phyloP scores from a whole-genome alignment of 2,888 invertebrate genomes.

The Ennomos fuscantarius region DNA sequence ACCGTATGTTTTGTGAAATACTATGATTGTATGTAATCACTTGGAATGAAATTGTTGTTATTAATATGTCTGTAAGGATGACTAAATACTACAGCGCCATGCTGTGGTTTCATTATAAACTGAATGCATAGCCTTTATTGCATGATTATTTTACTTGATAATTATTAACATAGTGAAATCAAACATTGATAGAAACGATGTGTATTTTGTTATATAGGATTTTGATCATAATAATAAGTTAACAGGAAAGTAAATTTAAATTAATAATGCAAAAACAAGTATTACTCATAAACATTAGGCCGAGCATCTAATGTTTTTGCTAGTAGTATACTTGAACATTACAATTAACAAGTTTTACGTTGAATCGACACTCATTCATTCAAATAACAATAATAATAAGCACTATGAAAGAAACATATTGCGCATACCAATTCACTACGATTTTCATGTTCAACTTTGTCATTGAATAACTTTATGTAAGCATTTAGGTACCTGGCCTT shows the following conservation, averaged over 20 bases:
- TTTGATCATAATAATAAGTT: background rate
- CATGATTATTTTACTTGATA: constrained; percentile 7
- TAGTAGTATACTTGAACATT: too few relatives aligned
- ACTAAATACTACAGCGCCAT: constrained; percentile 33
- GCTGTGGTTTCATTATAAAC: constrained; percentile 32
- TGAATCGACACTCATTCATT: too few relatives aligned
- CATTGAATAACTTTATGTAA: constrained; percentile 4
- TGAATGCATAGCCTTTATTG: constrained; percentile 15
- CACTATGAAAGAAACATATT: too few relatives aligned
- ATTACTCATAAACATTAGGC: background rate
- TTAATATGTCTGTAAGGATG: constrained; percentile 20
- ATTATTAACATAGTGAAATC: constrained; percentile 1
- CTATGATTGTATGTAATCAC: constrained; percentile 5
- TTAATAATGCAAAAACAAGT: background rate
- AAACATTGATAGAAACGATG: constrained; percentile 1
- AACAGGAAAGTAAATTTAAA: background rate
- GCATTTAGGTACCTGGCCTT: constrained; percentile 5
- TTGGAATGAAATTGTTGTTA: constrained; percentile 25
- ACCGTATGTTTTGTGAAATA: constrained; percentile 4
- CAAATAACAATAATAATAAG: too few relatives aligned
- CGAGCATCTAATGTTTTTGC: too few relatives aligned
- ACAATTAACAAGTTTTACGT: too few relatives aligned
- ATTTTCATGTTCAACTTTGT: constrained; percentile 4
- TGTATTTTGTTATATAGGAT: background rate
- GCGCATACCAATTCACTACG: background rate